Evolutionary conservation across 2,888 invertebrate species (phyloP).

Genomic region (Sclerodermus sp.): DNA sequence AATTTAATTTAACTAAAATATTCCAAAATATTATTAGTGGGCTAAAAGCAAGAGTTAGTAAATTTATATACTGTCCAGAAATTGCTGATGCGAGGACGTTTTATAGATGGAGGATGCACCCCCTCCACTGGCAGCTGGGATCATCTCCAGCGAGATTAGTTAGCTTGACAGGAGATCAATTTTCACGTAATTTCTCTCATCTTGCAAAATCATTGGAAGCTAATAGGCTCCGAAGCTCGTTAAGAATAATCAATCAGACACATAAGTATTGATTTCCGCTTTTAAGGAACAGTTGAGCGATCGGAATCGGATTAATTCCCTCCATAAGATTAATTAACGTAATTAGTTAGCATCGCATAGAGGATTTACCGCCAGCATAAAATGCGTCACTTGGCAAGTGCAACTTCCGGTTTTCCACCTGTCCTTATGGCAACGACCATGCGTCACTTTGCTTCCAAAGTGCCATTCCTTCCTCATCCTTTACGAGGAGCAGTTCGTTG

Average conservation of each 20-base stretch:
- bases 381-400: constrained; percentile 23
- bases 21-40: no score
- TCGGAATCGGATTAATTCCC: no score
- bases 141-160: constrained; percentile 16
- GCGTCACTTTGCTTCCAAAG: constrained; percentile 7
- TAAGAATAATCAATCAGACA: no score
- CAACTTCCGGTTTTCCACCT: constrained; percentile 26
- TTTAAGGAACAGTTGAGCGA: no score
- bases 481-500: constrained; percentile 11
- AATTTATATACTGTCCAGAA: constrained; percentile 11
- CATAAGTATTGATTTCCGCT: no score
- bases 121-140: constrained; percentile 11
- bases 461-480: constrained; percentile 12
- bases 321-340: constrained; percentile 2
- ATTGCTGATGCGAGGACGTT: constrained; percentile 2
- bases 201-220: no score
- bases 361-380: constrained; percentile 10
- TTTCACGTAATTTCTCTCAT: background rate
- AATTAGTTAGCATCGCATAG: constrained; percentile 9
- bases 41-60: background rate
- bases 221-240: no score
- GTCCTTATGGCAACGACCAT: constrained; percentile 18
- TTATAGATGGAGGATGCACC: constrained; percentile 14
- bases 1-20: no score
- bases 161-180: constrained; percentile 8